Evolutionary conservation across 1,140 invertebrate genomes (phyloP), one percentile per base, ranked within the genome.

Genomic region (Danaus melanippus): DNA sequence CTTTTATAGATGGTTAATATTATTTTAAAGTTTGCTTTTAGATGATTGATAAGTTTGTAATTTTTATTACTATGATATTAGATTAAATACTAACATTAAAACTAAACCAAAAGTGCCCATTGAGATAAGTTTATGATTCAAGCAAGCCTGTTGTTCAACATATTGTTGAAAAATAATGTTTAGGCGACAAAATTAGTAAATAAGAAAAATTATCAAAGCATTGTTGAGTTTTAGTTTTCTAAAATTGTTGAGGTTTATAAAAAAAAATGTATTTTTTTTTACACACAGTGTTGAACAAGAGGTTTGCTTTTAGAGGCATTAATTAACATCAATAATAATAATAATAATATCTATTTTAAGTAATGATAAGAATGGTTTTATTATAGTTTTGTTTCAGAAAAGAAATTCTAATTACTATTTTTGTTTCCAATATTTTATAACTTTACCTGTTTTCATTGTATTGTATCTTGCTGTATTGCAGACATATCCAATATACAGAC

Each of bases 401-500:
- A 84, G 78, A 84, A 84, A 82, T 86, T 84, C 78, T 84, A 83
- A 86, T 86, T 83, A 82, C 76, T 86, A 84, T 86, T 84, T 86
- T 84, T 84, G 81, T 86, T 86, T 86, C 83, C 81, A 79, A 84
- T 86, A 86, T 84, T 84, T 86, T 86, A 86, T 84, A 79, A 82
- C 76, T 83, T 79, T 82, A 86, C 74, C 84, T 84, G 81, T 84
- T 86, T 84, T 86, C 83, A 86, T 79, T 83, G 78, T 86, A 86
- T 79, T 86, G 78, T 86, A 84, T 86, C 81, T 86, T 83, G 84
- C 84, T 86, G 84, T 86, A 86, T 86, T 88, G 84, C 87, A 88
- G 83, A 88, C 87, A 88, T 88, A 88, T 88, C 87, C 86, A 87
- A 84, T 85, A 88, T 87, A 88, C 87, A 88, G 87, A 88, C 87